Evolutionary conservation across 2,888 invertebrate species (phyloP).

Genomic region (Athalia rosae): DNA sequence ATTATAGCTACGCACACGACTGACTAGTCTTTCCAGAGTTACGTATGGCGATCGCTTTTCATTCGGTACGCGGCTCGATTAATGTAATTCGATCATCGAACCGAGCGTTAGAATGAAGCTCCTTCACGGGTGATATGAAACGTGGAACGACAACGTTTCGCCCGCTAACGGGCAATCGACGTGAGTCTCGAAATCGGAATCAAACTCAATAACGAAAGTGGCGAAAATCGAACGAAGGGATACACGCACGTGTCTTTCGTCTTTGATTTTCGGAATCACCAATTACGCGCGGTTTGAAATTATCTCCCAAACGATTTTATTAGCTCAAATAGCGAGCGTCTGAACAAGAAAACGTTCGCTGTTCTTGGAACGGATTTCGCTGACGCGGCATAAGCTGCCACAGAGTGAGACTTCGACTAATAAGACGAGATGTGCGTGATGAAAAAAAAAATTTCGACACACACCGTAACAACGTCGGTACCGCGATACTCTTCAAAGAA

Average conservation of each 20-base stretch:
- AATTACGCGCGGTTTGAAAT: too few relatives aligned
- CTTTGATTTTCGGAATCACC: too few relatives aligned
- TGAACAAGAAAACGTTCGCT: constrained; percentile 22
- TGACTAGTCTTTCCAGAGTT: too few relatives aligned
- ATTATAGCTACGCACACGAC: too few relatives aligned
- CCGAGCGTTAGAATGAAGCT: background rate
- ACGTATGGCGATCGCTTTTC: too few relatives aligned
- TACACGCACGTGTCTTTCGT: too few relatives aligned
- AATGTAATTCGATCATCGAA: too few relatives aligned
- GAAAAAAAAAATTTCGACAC: constrained; percentile 53
- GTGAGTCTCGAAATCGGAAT: background rate
- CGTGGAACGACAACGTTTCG: background rate
- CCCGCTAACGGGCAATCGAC: background rate
- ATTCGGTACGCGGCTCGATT: too few relatives aligned
- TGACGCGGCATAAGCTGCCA: constrained; percentile 3
- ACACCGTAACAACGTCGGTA: constrained; percentile 44
- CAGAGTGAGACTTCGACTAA: constrained; percentile 56
- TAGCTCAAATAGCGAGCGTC: too few relatives aligned
- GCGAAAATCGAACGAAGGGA: background rate
- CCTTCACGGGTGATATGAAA: background rate
- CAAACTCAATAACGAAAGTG: background rate
- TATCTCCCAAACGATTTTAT: too few relatives aligned
- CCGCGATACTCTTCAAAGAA: constrained; percentile 29
- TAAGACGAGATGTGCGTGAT: constrained; percentile 58
- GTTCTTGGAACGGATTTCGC: constrained; percentile 12